Base-by-base conservation (phyloP, 2,113 vertebrate species). In the Notarius quadriscutis region DNA sequence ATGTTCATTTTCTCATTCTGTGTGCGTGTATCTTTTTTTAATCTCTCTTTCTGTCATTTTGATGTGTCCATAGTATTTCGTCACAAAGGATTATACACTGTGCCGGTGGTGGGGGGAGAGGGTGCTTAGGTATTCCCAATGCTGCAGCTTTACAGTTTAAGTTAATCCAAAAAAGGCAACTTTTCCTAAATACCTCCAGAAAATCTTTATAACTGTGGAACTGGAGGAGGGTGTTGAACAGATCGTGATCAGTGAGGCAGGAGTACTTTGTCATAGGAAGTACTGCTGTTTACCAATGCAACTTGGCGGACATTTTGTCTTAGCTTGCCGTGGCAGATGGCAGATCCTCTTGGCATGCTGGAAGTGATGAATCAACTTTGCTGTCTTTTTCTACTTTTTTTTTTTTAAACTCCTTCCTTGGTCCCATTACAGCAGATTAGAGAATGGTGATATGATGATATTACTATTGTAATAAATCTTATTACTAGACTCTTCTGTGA, bases 261-360 rank as follows among this genome's bases (percentile, higher is more conserved):
- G 77, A 78, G 85, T 12, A 25, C 53, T 69, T 12, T 53, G 84
- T 77, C 34, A 81, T 34, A 58, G 5, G 55, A 60, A 79, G 81
- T 86, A 55, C 67, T 84, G 60, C 67, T 74, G 67, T 88, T 85
- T 85, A 57, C 58, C 62, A n/a, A 51, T 14, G 67, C 77, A 60
- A 50, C 78, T 81, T 88, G 75, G 41, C 83, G 81, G 83, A 80
- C 63, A 81, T 87, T 87, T 90, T 79, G 86, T 90, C 87, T 87
- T 84, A 74, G 81, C 87, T 60, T 77, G 80, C 58, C 63, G 51
- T 72, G 78, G 79, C 89, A 90, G 87, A 87, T 90, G 89, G 85
- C n/a, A 53, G 71, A 88, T 90, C 79, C 83, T 85, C 71, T 48
- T 55, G 81, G 87, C 71, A 62, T 90, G 53, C 81, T 69, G 27